Evolutionary conservation across 2,797 vertebrate genomes (phyloP).

Genomic region (Lithobates pipiens): DNA sequence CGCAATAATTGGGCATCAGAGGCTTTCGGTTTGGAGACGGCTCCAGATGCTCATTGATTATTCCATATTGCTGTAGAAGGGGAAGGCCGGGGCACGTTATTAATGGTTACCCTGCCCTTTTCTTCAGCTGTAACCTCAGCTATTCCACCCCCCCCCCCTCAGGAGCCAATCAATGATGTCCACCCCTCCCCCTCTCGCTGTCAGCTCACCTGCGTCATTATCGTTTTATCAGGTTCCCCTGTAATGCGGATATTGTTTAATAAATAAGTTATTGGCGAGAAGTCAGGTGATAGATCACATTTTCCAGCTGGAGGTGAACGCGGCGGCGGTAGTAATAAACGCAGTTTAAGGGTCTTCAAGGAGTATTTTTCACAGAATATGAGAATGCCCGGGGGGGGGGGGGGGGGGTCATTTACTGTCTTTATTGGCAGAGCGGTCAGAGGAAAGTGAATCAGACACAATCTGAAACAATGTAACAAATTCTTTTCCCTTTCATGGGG

Average conservation of each 20-base stretch:
- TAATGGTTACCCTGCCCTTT: constrained; percentile 36
- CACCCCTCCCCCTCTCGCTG: neutral
- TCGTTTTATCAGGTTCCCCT: constrained; percentile 3
- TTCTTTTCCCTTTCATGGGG: too few relatives aligned
- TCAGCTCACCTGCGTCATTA: constrained; percentile 24
- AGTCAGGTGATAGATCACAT: neutral
- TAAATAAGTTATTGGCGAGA: neutral
- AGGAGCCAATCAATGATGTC: constrained; percentile 24
- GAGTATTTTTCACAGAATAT: too few relatives aligned
- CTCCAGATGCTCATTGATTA: constrained; percentile 46
- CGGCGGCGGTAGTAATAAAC: too few relatives aligned
- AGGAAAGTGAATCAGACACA: too few relatives aligned
- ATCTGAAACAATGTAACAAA: too few relatives aligned
- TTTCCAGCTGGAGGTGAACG: neutral
- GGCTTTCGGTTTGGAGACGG: constrained; percentile 2
- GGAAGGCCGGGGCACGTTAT: constrained; percentile 5
- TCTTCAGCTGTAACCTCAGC: constrained; percentile 11
- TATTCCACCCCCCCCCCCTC: neutral
- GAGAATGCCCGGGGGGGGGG: too few relatives aligned
- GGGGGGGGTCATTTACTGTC: too few relatives aligned
- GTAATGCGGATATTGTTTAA: neutral
- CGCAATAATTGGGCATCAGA: constrained; percentile 3
- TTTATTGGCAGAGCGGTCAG: too few relatives aligned
- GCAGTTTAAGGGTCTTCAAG: too few relatives aligned
- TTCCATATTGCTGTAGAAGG: constrained; percentile 6